Conservation (phyloP, 2,888 invertebrate genomes). For the Bruchidius siliquastri region DNA sequence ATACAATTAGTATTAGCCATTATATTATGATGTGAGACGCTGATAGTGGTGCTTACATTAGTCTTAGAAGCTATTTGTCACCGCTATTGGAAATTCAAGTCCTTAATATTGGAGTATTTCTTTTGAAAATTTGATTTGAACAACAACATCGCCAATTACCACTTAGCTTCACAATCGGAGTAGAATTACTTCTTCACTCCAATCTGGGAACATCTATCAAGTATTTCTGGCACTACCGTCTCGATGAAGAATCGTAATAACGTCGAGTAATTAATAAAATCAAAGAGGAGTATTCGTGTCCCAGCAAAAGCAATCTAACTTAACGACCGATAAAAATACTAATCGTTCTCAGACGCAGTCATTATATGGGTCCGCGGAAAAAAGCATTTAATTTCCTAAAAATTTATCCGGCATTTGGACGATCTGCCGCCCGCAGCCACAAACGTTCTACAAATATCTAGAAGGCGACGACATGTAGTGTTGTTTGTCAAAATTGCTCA, state of each 20-base stretch:
- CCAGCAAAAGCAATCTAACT: slow-evolving; percentile 7
- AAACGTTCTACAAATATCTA: neutral
- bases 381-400: slow-evolving; percentile 24
- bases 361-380: slow-evolving; percentile 13
- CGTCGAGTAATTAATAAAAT: slow-evolving; percentile 20
- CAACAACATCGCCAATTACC: no score
- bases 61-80: no score
- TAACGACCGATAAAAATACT: slow-evolving; percentile 21
- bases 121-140: neutral
- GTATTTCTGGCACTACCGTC: neutral
- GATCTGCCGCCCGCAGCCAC: slow-evolving; percentile 14
- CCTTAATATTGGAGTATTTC: no score
- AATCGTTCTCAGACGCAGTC: slow-evolving; percentile 12
- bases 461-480: neutral
- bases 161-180: no score
- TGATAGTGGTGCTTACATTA: no score
- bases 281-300: slow-evolving; percentile 18
- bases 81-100: no score
- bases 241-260: slow-evolving; percentile 5
- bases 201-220: neutral
- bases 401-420: slow-evolving; percentile 24
- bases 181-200: neutral
- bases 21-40: no score
- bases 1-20: no score
- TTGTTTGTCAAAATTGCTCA: no score